Evolutionary conservation across 2,113 vertebrate genomes (phyloP).

Genomic region (Crotalus horridus): DNA sequence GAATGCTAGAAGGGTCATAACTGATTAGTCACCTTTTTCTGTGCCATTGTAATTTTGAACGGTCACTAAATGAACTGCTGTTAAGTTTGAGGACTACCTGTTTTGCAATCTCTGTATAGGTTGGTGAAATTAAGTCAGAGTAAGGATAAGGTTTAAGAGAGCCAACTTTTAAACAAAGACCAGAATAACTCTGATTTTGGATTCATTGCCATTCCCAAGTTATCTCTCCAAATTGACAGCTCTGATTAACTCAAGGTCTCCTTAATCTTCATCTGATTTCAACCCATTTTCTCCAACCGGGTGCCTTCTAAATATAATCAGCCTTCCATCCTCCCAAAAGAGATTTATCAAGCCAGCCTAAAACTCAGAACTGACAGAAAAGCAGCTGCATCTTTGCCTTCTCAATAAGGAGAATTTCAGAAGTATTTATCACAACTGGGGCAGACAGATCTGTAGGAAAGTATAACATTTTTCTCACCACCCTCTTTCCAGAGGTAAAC

Average conservation of each 20-base stretch:
- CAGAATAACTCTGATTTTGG: neutral
- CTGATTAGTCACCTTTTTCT: too few relatives aligned
- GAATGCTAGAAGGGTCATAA: too few relatives aligned
- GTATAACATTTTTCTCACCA: neutral
- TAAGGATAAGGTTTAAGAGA: neutral
- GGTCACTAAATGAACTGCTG: too few relatives aligned
- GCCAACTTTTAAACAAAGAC: neutral
- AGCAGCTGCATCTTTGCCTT: neutral
- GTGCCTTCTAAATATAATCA: neutral
- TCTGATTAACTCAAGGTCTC: neutral
- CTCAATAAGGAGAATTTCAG: neutral
- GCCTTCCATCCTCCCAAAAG: neutral
- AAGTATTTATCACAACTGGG: neutral
- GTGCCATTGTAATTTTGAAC: neutral
- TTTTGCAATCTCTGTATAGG: neutral
- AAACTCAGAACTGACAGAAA: neutral
- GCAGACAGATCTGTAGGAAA: neutral
- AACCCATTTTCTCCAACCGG: neutral
- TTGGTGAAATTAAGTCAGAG: neutral
- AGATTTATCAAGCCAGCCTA: neutral
- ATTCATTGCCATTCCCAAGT: neutral
- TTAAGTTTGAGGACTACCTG: neutral
- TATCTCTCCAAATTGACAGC: neutral
- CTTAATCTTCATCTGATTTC: neutral
- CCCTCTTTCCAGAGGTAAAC: neutral